Evolutionary conservation across 2,113 vertebrate genomes (phyloP).

Genomic region (Spea multiplicata): DNA sequence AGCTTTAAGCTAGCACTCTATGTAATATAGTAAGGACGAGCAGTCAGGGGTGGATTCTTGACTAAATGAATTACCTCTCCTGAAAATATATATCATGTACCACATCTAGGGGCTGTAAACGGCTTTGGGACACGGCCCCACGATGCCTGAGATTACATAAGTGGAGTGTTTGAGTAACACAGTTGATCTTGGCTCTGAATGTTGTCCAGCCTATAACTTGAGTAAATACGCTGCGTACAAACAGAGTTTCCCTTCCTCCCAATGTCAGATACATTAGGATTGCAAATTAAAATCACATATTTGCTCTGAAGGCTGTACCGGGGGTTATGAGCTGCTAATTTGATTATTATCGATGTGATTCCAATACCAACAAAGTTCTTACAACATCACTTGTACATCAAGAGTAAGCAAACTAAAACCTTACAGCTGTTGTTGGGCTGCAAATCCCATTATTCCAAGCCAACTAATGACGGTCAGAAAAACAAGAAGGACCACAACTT

Average conservation of each 20-base stretch:
- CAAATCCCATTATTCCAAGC: no score
- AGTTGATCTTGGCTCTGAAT: slow-evolving; percentile 20
- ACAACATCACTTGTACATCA: no score
- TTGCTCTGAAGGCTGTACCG: slow-evolving; percentile 25
- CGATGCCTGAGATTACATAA: background rate
- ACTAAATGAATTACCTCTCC: no score
- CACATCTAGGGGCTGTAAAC: background rate
- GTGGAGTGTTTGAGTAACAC: background rate
- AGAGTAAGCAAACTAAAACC: no score
- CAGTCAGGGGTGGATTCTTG: no score
- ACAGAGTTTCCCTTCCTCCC: slow-evolving; percentile 7
- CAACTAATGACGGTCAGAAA: no score
- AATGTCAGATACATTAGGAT: slow-evolving; percentile 13
- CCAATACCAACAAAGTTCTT: background rate
- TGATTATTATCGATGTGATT: background rate
- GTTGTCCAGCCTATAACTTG: slow-evolving; percentile 12
- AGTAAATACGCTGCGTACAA: slow-evolving; percentile 21
- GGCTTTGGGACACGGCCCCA: background rate
- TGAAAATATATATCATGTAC: no score
- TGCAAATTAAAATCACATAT: slow-evolving; percentile 24
- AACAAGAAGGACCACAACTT: no score
- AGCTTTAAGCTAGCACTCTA: no score
- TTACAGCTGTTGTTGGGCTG: no score
- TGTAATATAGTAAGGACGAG: no score
- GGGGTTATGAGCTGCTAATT: background rate